phyloP scores from a whole-genome alignment of 2,797 vertebrate species.

The Crocodylus rhombifer region DNA sequence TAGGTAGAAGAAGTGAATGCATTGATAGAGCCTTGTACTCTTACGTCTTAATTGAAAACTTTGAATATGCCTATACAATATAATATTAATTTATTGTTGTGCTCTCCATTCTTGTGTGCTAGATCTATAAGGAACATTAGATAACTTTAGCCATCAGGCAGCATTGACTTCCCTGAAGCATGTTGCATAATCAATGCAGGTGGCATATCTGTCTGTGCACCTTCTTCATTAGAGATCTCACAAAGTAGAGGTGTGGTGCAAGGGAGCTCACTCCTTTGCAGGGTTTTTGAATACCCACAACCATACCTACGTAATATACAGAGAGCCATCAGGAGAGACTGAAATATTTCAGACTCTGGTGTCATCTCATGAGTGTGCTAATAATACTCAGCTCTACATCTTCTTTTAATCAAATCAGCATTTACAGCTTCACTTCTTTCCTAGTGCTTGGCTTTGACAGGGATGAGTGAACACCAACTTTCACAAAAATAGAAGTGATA shows the following conservation, averaged over 20 bases:
- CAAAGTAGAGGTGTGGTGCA: background rate
- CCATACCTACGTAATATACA: background rate
- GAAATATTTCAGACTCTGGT: conserved; percentile 43
- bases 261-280: background rate
- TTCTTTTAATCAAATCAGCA: background rate
- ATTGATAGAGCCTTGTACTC: rapidly evolving
- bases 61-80: rapidly evolving
- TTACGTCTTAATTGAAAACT: background rate
- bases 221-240: background rate
- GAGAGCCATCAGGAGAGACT: background rate
- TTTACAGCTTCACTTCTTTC: background rate
- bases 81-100: rapidly evolving
- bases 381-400: rapidly evolving
- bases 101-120: rapidly evolving
- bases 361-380: conserved; percentile 2
- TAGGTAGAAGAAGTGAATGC: rapidly evolving
- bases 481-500: background rate
- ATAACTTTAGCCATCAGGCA: background rate
- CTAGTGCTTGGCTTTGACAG: rapidly evolving
- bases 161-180: background rate
- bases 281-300: background rate
- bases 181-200: background rate
- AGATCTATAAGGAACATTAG: background rate
- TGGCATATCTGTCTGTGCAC: background rate
- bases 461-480: rapidly evolving